Conservation (phyloP, 2,888 invertebrate genomes). For the Serripes groenlandicus region DNA sequence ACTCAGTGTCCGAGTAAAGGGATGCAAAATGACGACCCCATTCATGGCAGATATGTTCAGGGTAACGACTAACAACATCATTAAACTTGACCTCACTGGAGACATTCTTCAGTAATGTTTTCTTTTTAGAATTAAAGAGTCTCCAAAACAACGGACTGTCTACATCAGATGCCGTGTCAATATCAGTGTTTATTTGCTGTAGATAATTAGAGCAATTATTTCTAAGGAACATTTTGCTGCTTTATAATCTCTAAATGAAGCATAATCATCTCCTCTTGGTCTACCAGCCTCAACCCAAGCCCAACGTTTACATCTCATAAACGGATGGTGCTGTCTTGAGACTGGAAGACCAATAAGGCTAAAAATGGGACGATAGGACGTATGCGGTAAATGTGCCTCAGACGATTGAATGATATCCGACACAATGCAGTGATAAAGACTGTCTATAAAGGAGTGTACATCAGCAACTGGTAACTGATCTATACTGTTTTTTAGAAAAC, state of each 20-base stretch:
- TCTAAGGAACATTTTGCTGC: conserved; percentile 8
- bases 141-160: background rate
- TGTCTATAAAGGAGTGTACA: background rate
- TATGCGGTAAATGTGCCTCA: background rate
- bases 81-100: conserved; percentile 8
- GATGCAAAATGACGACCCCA: background rate
- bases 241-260: background rate
- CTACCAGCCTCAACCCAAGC: conserved; percentile 6
- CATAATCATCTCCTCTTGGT: background rate
- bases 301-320: background rate
- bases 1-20: background rate
- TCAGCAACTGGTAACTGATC: background rate
- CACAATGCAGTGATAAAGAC: background rate
- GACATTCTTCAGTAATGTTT: background rate
- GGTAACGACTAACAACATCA: background rate
- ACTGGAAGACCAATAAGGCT: background rate
- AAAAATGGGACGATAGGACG: background rate
- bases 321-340: background rate
- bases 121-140: background rate
- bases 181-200: conserved; percentile 7
- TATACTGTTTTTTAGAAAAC: too few relatives aligned
- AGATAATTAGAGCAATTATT: background rate
- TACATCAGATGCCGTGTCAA: conserved; percentile 2
- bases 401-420: background rate
- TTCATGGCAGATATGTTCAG: background rate